Conservation (phyloP, 2,888 invertebrate species). For the Tillus elongatus region DNA sequence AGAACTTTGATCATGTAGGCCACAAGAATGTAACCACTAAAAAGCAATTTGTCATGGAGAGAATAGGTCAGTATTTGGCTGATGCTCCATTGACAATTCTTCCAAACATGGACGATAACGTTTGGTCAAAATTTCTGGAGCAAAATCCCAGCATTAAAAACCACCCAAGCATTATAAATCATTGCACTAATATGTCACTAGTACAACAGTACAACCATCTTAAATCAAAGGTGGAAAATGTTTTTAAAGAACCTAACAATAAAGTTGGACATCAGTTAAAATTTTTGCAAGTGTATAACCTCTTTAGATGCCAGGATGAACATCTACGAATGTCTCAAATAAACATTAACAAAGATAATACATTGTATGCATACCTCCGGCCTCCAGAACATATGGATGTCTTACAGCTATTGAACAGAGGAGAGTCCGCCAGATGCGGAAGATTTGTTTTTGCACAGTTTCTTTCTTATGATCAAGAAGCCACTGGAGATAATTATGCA, state of each 20-base stretch:
- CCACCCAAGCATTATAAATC: conserved; percentile 64
- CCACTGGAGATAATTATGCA: conserved; percentile 36
- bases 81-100: conserved; percentile 63
- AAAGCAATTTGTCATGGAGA: conserved; percentile 71
- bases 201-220: conserved; percentile 71
- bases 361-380: conserved; percentile 47
- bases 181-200: conserved; percentile 66
- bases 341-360: conserved; percentile 45
- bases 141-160: conserved; percentile 64
- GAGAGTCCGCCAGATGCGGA: conserved; percentile 40
- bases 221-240: conserved; percentile 53
- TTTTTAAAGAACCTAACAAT: conserved; percentile 59
- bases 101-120: conserved; percentile 62
- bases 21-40: conserved; percentile 38
- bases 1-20: conserved; percentile 62
- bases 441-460: conserved; percentile 48
- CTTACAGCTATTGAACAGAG: conserved; percentile 7
- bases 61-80: conserved; percentile 82
- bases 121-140: conserved; percentile 67
- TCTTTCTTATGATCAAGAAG: conserved; percentile 14
- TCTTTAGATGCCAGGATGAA: conserved; percentile 25
- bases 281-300: conserved; percentile 45
- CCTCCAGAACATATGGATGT: conserved; percentile 23
- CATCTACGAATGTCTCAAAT: conserved; percentile 45
- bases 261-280: conserved; percentile 56